A percentile compares a stretch with the other conserved stretches of the same genome.
Conservation (phyloP, 1,140 invertebrate genomes). For the Glomeris maerens region DNA sequence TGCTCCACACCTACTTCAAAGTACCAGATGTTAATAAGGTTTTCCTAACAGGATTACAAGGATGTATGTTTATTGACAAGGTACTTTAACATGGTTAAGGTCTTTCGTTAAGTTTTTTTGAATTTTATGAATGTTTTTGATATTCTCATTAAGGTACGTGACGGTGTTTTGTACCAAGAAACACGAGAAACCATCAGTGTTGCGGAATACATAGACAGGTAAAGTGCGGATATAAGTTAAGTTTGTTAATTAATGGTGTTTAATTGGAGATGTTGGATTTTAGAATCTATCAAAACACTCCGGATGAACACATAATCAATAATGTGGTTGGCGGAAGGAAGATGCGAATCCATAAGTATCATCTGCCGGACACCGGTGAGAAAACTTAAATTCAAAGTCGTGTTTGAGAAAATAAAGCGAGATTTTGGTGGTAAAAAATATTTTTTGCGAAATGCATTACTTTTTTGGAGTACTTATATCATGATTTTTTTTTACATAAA, state of each 20-base stretch:
- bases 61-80: constrained; percentile 85
- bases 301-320: constrained; percentile 79
- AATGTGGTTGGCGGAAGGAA: constrained; percentile 80
- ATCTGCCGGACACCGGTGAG: constrained; percentile 74
- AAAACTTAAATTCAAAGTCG: not conserved
- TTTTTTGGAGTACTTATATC: no score
- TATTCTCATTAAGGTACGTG: constrained; percentile 28
- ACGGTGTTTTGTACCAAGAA: constrained; percentile 68
- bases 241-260: not conserved
- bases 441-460: no score
- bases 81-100: constrained; percentile 34
- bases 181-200: constrained; percentile 74
- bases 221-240: not conserved
- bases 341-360: constrained; percentile 83
- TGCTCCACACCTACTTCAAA: constrained; percentile 90
- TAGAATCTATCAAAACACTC: constrained; percentile 80
- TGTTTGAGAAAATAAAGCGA: constrained; percentile 4
- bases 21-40: constrained; percentile 80
- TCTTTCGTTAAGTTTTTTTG: constrained; percentile 1
- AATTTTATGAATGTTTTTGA: not conserved
- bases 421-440: no score
- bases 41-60: constrained; percentile 77
- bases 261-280: no score
- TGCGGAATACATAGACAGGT: constrained; percentile 70
- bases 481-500: no score